Percentiles rank a stretch among this genome's conserved stretches.
Evolutionary conservation across 2,888 invertebrate genomes (phyloP).

Genomic region (Oegoconia quadripuncta): DNA sequence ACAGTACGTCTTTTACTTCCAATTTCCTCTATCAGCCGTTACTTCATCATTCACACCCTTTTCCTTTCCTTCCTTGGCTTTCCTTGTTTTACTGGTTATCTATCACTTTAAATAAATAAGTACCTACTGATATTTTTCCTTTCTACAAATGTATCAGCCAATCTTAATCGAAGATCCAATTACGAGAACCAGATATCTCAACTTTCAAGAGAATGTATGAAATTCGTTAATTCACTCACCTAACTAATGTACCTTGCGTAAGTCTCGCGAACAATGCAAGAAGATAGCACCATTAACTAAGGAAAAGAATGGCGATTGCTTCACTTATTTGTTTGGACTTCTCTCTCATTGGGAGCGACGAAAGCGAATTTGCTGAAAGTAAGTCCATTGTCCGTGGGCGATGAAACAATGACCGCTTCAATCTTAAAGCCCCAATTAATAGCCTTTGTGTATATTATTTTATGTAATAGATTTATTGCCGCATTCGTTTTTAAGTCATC

Average conservation of each 20-base stretch:
- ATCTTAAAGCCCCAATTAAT: conserved; percentile 32
- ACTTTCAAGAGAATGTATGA: conserved; percentile 54
- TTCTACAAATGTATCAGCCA: too few relatives aligned
- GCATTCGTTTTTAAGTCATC: too few relatives aligned
- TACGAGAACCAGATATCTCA: too few relatives aligned
- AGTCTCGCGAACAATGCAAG: conserved; percentile 62
- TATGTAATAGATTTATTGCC: too few relatives aligned
- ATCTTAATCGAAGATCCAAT: too few relatives aligned
- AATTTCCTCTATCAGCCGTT: too few relatives aligned
- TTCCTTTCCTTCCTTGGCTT: too few relatives aligned
- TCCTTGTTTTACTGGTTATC: too few relatives aligned
- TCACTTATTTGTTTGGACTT: conserved; percentile 61
- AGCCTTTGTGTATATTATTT: conserved; percentile 28
- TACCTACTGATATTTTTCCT: too few relatives aligned
- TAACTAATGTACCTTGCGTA: conserved; percentile 64
- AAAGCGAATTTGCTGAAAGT: conserved; percentile 53
- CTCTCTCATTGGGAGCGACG: conserved; percentile 56
- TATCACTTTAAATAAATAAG: too few relatives aligned
- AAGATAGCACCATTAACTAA: conserved; percentile 64
- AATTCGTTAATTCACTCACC: conserved; percentile 52
- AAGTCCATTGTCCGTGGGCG: conserved; percentile 43
- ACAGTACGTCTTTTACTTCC: too few relatives aligned
- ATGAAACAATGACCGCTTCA: conserved; percentile 26
- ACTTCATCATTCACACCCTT: too few relatives aligned
- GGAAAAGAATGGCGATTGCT: conserved; percentile 69